Conservation (phyloP, 2,888 invertebrate species). For the Drosophila setosimentum region DNA sequence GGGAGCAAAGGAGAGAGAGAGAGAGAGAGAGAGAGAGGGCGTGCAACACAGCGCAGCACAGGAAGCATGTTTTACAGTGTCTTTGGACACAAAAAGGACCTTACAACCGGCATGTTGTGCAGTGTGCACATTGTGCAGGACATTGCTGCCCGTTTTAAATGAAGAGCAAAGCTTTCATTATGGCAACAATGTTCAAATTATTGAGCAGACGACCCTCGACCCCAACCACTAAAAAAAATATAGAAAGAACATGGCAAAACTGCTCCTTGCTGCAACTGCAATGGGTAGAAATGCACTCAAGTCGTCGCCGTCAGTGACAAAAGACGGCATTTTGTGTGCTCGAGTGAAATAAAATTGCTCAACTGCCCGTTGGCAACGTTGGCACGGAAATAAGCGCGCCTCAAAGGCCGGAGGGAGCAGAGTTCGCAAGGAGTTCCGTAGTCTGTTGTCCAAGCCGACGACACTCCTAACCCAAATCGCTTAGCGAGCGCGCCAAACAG, state of each 20-base stretch:
- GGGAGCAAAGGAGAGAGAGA: neutral
- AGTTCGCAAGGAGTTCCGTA: slow-evolving; percentile 15
- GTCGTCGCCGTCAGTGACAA: slow-evolving; percentile 39
- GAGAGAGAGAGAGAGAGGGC: neutral
- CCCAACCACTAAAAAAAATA: slow-evolving; percentile 19
- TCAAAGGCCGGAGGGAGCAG: slow-evolving; percentile 35
- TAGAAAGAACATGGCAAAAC: slow-evolving; percentile 6
- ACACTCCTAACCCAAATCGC: slow-evolving; percentile 81
- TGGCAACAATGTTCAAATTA: slow-evolving; percentile 84
- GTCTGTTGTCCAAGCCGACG: slow-evolving; percentile 38
- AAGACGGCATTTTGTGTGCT: slow-evolving; percentile 67
- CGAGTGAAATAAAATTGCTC: slow-evolving; percentile 77
- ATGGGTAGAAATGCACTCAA: slow-evolving; percentile 64
- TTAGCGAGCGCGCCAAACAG: slow-evolving; percentile 77
- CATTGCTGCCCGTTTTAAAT: slow-evolving; percentile 66
- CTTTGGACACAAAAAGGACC: slow-evolving; percentile 66
- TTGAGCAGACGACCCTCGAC: slow-evolving; percentile 71
- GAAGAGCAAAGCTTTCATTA: slow-evolving; percentile 84
- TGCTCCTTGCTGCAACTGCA: slow-evolving; percentile 18
- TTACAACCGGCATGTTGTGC: slow-evolving; percentile 32
- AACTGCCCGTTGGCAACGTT: slow-evolving; percentile 47
- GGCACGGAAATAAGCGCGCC: slow-evolving; percentile 67
- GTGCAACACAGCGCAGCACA: slow-evolving; percentile 25
- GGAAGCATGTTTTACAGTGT: slow-evolving; percentile 70
- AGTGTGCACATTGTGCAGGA: slow-evolving; percentile 55